Evolutionary conservation across 1,140 invertebrate genomes (phyloP).

Genomic region (Zaprionus capensis): DNA sequence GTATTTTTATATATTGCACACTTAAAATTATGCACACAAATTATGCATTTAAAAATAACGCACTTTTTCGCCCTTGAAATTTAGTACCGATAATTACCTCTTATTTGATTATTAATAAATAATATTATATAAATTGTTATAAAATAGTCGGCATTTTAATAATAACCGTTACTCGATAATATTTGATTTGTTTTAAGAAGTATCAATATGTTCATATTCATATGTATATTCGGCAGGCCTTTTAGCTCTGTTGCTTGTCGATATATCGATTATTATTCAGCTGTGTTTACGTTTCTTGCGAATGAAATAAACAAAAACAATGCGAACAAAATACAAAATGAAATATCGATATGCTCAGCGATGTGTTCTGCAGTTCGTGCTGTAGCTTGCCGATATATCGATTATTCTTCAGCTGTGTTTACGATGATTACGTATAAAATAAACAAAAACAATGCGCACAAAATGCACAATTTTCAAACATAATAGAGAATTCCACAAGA

Average conservation of each 20-base stretch:
- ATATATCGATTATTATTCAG: too few species aligned
- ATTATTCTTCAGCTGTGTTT: not conserved
- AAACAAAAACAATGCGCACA: not conserved
- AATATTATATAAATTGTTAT: too few species aligned
- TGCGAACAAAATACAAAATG: not conserved
- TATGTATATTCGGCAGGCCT: not conserved
- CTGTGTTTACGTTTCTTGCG: conserved; percentile 4
- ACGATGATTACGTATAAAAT: conserved; percentile 3
- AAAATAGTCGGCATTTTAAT: too few species aligned
- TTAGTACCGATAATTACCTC: too few species aligned
- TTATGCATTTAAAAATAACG: too few species aligned
- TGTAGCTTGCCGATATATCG: conserved; percentile 8
- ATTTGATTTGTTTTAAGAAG: not conserved
- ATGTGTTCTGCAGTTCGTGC: too few species aligned
- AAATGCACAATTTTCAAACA: not conserved
- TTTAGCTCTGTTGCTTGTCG: too few species aligned
- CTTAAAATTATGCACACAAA: not conserved
- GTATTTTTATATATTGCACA: not conserved
- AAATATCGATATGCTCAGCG: too few species aligned
- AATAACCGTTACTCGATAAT: not conserved
- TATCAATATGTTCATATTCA: not conserved
- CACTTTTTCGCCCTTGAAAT: not conserved
- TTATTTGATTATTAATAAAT: too few species aligned
- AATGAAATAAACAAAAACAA: not conserved
- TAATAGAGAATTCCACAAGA: not conserved